Evolutionary conservation across 1,140 invertebrate genomes (phyloP).

Genomic region (Drosophila teissieri): DNA sequence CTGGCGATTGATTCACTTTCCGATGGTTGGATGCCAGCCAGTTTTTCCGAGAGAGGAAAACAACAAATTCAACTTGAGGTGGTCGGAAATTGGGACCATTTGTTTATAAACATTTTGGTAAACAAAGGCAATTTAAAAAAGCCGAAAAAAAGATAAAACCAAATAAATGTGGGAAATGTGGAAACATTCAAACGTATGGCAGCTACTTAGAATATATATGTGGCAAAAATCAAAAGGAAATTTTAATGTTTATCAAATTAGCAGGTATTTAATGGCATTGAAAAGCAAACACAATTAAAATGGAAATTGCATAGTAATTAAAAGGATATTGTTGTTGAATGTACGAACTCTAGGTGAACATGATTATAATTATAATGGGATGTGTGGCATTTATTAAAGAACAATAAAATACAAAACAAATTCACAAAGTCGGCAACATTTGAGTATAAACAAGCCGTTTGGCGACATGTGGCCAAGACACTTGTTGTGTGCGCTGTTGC

Average conservation of each 20-base stretch:
- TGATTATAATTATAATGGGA: background rate
- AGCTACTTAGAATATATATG: too few species aligned
- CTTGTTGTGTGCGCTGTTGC: conserved; percentile 67
- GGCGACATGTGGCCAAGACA: conserved; percentile 40
- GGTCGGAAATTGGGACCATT: conserved; percentile 7
- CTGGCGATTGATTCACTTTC: conserved; percentile 21
- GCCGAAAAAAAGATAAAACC: background rate
- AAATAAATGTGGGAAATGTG: background rate
- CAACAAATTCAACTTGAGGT: conserved; percentile 6
- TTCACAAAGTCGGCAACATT: conserved; percentile 2
- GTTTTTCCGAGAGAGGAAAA: conserved; percentile 4
- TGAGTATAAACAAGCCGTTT: background rate
- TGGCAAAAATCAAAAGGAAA: too few species aligned
- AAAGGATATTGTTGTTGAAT: too few species aligned
- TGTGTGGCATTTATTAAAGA: background rate
- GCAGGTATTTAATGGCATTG: background rate
- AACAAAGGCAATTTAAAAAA: background rate
- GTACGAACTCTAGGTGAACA: background rate
- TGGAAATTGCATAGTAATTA: background rate
- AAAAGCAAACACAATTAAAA: background rate
- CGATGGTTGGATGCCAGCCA: conserved; percentile 26
- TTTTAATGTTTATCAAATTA: background rate
- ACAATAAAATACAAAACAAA: background rate
- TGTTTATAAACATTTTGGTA: conserved; percentile 18
- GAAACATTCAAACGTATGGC: too few species aligned